phyloP scores from a whole-genome alignment of 2,888 invertebrate genomes.

The Plebejus anna region DNA sequence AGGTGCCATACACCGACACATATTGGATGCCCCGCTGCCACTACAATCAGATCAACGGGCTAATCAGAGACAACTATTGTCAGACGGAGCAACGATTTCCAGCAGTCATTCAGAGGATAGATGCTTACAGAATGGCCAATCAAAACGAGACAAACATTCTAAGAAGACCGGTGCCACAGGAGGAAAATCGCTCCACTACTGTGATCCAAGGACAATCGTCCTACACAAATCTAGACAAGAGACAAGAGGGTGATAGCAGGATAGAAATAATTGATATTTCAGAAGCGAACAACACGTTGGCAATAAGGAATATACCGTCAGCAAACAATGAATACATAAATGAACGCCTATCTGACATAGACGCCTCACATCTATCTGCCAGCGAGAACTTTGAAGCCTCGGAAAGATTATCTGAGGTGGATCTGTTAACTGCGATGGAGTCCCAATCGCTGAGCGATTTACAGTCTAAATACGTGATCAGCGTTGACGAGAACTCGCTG shows the following conservation, averaged over 20 bases:
- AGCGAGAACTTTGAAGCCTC: conserved; percentile 19
- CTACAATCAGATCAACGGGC: conserved; percentile 21
- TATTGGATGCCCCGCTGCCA: conserved; percentile 9
- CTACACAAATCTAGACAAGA: conserved; percentile 18
- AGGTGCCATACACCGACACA: conserved; percentile 4
- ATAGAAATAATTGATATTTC: conserved; percentile 11
- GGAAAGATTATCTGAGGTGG: not conserved
- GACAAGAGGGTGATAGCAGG: not conserved
- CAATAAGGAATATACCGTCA: conserved; percentile 12
- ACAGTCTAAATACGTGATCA: not conserved
- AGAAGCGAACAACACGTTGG: not conserved
- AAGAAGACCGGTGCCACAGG: not conserved
- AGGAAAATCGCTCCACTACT: not conserved
- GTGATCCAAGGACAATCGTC: conserved; percentile 5
- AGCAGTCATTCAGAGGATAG: not conserved
- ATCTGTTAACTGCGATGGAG: not conserved
- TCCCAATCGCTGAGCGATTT: not conserved
- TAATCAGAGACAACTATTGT: conserved; percentile 13
- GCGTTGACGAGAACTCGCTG: not conserved
- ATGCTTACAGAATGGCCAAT: conserved; percentile 20
- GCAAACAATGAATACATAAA: conserved; percentile 15
- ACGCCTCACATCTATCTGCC: conserved; percentile 9
- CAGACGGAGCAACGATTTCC: not conserved
- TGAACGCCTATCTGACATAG: not conserved
- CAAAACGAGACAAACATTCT: not conserved